A percentile compares a stretch with the other conserved stretches of the same genome.
These are phyloP conservation scores for Halichoerus grypus DNA, from an alignment of 2,113 vertebrate species.

Conservation along the genomic window DNA sequence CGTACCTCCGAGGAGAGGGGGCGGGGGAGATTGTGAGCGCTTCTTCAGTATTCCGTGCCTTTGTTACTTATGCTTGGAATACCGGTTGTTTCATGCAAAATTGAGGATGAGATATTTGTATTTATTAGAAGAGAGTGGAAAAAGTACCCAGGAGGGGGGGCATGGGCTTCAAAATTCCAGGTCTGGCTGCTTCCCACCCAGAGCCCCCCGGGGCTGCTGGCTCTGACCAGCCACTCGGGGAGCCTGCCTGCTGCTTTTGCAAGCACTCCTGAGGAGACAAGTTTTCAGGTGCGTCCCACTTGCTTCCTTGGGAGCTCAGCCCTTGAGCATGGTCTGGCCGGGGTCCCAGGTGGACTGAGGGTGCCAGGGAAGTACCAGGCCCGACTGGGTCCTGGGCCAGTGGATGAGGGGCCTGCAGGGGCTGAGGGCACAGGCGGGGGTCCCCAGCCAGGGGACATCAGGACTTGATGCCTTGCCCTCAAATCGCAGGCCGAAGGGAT, in stretches of 20 bases:
- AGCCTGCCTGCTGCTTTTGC: neutral
- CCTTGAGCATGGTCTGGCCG: neutral
- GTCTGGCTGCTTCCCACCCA: neutral
- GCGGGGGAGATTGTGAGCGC: neutral
- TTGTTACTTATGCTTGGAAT: neutral
- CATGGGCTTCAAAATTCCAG: neutral
- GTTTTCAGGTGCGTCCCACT: neutral
- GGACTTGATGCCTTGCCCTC: neutral
- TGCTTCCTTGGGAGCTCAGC: neutral
- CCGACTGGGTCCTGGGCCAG: neutral
- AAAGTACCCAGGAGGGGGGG: neutral
- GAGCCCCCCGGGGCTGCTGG: neutral
- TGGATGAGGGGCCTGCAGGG: neutral
- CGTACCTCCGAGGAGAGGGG: neutral
- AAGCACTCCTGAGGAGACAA: neutral
- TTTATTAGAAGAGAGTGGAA: neutral
- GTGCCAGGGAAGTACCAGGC: neutral
- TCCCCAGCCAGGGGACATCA: neutral
- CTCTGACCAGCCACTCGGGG: neutral
- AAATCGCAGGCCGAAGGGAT: neutral
- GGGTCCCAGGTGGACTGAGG: neutral
- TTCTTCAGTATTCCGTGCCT: neutral
- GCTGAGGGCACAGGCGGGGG: neutral
- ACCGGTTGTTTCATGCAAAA: neutral
- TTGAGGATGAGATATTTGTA: neutral